Evolutionary conservation across 2,113 vertebrate species (phyloP).

Genomic region (Rattus rattus): DNA sequence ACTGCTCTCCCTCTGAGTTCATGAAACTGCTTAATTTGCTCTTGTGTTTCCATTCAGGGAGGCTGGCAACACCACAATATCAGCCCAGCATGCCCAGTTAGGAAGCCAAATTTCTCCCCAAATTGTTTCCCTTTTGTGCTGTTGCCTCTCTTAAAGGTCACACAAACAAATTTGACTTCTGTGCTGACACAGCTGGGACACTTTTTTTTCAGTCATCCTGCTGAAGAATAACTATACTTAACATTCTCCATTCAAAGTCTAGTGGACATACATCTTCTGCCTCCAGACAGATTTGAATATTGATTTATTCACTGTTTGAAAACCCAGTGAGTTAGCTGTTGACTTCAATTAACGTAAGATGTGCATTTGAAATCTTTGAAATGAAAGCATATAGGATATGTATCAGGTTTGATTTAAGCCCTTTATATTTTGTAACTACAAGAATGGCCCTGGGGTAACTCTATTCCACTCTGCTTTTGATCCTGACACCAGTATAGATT

Average conservation of each 20-base stretch:
- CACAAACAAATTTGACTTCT: constrained; percentile 82
- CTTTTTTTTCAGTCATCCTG: constrained; percentile 79
- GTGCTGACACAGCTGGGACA: constrained; percentile 85
- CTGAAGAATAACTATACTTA: constrained; percentile 77
- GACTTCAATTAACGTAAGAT: not conserved
- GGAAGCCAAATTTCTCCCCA: constrained; percentile 84
- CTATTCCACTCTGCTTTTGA: not conserved
- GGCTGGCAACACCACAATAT: constrained; percentile 85
- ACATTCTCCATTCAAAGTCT: constrained; percentile 65
- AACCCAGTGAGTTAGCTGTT: not conserved
- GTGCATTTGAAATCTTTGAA: not conserved
- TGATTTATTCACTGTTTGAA: not conserved
- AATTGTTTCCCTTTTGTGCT: constrained; percentile 86
- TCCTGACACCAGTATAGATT: not conserved
- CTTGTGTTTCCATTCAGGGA: constrained; percentile 87
- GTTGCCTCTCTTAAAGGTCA: constrained; percentile 83
- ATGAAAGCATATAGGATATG: not conserved
- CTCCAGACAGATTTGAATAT: not conserved
- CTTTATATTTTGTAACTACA: not conserved
- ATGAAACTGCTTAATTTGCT: constrained; percentile 87
- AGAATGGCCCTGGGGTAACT: not conserved
- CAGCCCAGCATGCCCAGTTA: constrained; percentile 82
- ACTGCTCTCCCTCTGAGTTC: constrained; percentile 87
- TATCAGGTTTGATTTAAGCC: not conserved
- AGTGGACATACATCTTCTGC: constrained; percentile 49